Evolutionary conservation across 2,888 invertebrate genomes (phyloP), one percentile per base, ranked within the genome.

Genomic region (Drosophila paracracens): DNA sequence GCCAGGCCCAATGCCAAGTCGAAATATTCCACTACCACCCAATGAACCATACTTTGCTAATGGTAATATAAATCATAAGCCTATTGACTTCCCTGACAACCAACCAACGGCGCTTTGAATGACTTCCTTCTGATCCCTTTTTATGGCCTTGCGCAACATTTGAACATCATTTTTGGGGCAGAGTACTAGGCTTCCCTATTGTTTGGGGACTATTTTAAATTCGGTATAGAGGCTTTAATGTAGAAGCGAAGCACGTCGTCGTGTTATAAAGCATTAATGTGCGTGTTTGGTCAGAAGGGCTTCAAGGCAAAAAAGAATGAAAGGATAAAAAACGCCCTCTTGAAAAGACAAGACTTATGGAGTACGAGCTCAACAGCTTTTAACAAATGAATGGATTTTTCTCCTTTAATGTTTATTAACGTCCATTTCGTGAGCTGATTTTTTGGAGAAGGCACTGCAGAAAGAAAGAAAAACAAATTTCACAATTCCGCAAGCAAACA

Each of bases 41-140:
- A 89, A 79, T 86, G 81, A 79, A 72, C 70, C 77, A 70, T 70
- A 79, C 81, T 79, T 53, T 58, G 66, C 76, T 87, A 90, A 87
- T 90, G 89, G 77, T 59, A 33, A 74, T 81, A 90, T 87, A 87
- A 90, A 87, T 87, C 87, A 87, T 90, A 88, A 88, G 83, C 77
- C 90, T 79, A 87, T 87, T 81, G 87, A 87, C 79, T 82, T 64
- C 74, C 64, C 62, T 63, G 72, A 71, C 70, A 68, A 68, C 65
- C 70, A 68, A 68, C 61, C 54, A 27, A 54, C 54, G 18, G 60
- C 52, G 31, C 65, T 64, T 61, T 60, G 67, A 74, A 69, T 59
- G 84, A 77, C 78, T 84, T 74, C 76, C 69, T 57, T 53, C 79
- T 80, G 85, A 89, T 85, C 85, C 89, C 76, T 82, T 88, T 88